Evolutionary conservation across 2,113 vertebrate species (phyloP).

Genomic region (Sialia sialis): DNA sequence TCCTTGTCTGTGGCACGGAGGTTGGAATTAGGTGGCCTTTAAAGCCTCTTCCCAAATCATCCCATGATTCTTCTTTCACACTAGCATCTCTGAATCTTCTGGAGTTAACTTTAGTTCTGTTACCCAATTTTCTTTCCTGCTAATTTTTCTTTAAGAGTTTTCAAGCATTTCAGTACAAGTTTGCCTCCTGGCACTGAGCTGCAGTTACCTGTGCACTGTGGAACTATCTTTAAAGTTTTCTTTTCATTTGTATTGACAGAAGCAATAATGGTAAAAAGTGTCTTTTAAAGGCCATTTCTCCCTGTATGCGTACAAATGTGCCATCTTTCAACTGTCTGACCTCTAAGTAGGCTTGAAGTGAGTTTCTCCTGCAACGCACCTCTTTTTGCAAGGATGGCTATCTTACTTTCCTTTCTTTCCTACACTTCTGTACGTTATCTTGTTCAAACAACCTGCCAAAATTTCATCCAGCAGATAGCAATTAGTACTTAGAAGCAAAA

Average conservation of each 20-base stretch:
- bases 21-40: neutral
- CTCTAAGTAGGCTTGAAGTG: neutral
- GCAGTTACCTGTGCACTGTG: neutral
- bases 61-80: neutral
- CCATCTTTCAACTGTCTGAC: neutral
- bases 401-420: neutral
- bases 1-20: neutral
- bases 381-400: neutral
- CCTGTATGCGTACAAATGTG: neutral
- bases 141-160: neutral
- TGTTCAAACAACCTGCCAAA: neutral
- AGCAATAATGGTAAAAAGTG: neutral
- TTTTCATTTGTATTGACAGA: neutral
- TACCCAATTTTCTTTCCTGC: neutral
- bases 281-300: neutral
- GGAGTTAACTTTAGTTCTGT: neutral
- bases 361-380: neutral
- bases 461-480: neutral
- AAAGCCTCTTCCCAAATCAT: neutral
- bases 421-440: neutral
- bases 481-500: neutral
- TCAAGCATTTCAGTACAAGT: neutral
- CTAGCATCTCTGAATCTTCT: neutral
- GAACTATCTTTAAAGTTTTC: neutral
- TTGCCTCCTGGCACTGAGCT: neutral